Evolutionary conservation across 2,888 invertebrate species (phyloP), one percentile per base, ranked within the genome.

Genomic region (Parasteatoda lunata): DNA sequence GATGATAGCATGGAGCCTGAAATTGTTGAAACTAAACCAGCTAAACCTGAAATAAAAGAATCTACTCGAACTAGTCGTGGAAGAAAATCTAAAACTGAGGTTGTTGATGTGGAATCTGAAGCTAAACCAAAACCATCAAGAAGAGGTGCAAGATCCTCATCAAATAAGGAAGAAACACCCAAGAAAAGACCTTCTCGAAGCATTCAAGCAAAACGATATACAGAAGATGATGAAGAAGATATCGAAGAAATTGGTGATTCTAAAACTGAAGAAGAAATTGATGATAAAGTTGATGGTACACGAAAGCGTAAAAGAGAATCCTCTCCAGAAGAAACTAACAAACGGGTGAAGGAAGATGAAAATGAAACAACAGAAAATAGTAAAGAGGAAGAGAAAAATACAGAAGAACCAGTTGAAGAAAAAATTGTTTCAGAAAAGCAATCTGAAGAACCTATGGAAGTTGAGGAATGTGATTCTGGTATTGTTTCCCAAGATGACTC

Each of bases 391-490:
- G 73, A 49, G 5, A 45, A 30, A 15, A 59, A 65, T 5, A 54
- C 47, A 45, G 76, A 15, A 15, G 48, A 68, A 49, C 52, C 75
- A 52, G n/a, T 51, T 13, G 77, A 86, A 15, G 66, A 77, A 15
- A 52, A 15, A 13, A n/a, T 7, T 54, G 6, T 11, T 4, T 59
- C 75, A 48, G 59, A 82, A 48, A 54, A 78, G 51, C n/a, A 70
- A 30, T 15, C 48, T 8, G 84, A 85, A 69, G 88, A 88, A 64
- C 80, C 80, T 30, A 88, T 88, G 88, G 88, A 88, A 80, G 77
- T 87, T 8, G 86, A 87, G 68, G 77, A 77, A 51, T 8, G 65
- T 7, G 66, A 80, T 65, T 51, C 65, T 0, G 11, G 48, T 64
- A n/a, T 45, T 30, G 65, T 70, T 48, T 6, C 77, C 9, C 59